Evolutionary conservation across 2,113 vertebrate genomes (phyloP), one percentile per base, ranked within the genome.

Genomic region (Epinephelus cyanopodus): DNA sequence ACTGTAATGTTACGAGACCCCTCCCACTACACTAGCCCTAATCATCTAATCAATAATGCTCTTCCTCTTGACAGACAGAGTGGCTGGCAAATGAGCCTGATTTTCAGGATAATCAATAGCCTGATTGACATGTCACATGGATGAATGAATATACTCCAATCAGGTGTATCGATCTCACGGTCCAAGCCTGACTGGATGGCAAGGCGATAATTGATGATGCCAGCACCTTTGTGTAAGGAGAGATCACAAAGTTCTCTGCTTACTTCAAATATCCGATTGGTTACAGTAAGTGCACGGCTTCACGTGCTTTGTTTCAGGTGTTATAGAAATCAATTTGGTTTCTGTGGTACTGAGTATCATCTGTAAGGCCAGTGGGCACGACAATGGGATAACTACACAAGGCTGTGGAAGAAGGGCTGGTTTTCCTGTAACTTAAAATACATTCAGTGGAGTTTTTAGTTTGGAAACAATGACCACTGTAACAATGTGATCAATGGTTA

Each of bases 121-220:
- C 39, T 84, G 82, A 93, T 56, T 89, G 92, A 67, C 82, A 67
- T 63, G 76, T 82, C 70, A 77, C 74, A 90, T 88, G 82, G 85
- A 92, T 78, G 81, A 84, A 88, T 86, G 78, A 86, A 86, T 87
- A 79, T 77, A 85, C 81, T 92, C 82, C 68, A 89, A 91, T 90
- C 84, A 71, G 60, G 79, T 71, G 76, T 65, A 92, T 91, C 29
- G 73, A 91, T 79, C 62, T 14, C 25, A 79, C 68, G 52, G 78
- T 66, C 48, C 65, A 45, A 25, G 65, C 48, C 79, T 83, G 63
- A 87, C 71, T 58, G 33, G 58, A 74, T 72, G 58, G 37, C 60
- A 74, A 12, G 57, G 27, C 48, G 29, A 37, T 85, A 61, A 87
- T 39, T 65, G 54, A 86, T 68, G 58, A 81, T 56, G 69, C 72